Evolutionary conservation across 2,888 invertebrate genomes (phyloP), one percentile per base, ranked within the genome.

Genomic region (Platynereis dumerilii): DNA sequence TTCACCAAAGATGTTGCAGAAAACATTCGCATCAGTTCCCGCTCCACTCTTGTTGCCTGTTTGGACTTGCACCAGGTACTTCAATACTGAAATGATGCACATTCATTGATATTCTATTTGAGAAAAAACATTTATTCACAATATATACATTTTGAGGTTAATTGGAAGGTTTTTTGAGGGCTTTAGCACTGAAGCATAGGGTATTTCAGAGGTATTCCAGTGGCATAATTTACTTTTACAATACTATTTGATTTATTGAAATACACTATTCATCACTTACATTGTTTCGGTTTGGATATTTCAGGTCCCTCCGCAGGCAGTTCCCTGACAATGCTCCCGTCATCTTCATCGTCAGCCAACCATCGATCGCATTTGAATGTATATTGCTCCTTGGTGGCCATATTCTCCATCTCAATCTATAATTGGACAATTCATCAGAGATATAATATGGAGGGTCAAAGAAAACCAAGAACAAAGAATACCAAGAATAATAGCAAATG

Each of bases 1-100:
- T 44, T 81, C 79, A 2, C 83, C 83, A 66, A 80, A 82, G 20
- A 84, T 72, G 66, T 78, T 78, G 61, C 83, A 57, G 71, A 79
- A 84, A 15, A 84, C 83, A 70, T 83, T 81, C 53, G 84, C 80
- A 69, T 84, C 80, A 2, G 83, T 84, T 3, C 83, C 84, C 10
- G 82, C 83, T 57, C 75, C 75, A 15, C 70, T 65, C 58, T 76
- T 77, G 64, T 79, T 78, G 1, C 83, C 84, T 3, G 84, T 84
- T 67, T 77, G 71, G 3, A 83, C 82, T 60, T 79, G 76, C 7
- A 82, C 78, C 1, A 58, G 63, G 66, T 84, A 84, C 42, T 76
- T 74, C 28, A 78, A 72, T 73, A 83, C 83, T 83, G 76, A 17
- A 76, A 48, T 48, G n/a, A 48, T n/a, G 42, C 42, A 42, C 42